Evolutionary conservation across 2,113 vertebrate species (phyloP).

Genomic region (Protobothrops flavoviridis): DNA sequence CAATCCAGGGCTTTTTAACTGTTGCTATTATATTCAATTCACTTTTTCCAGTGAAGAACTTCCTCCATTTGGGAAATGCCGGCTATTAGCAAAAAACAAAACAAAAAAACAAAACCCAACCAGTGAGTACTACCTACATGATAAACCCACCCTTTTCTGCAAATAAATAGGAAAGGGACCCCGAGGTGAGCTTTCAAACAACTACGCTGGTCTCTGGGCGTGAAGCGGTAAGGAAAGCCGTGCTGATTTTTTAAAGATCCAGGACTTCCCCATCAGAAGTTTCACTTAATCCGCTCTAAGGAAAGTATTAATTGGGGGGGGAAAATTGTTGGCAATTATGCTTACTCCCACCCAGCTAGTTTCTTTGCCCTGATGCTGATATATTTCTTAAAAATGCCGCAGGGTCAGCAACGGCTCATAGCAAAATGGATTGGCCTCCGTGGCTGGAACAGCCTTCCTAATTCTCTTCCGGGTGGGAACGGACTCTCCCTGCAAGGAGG

Average conservation of each 20-base stretch:
- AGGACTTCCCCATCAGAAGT: background rate
- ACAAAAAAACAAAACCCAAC: background rate
- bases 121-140: background rate
- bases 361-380: accelerated
- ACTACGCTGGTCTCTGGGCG: background rate
- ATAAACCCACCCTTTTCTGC: too few relatives aligned
- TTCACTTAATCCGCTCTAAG: background rate
- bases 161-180: background rate
- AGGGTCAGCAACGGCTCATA: background rate
- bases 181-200: background rate
- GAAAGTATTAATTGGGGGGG: background rate
- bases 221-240: too few relatives aligned
- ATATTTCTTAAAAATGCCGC: background rate
- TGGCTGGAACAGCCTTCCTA: conserved; percentile 25
- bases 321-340: background rate
- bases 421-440: background rate
- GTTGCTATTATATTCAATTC: background rate
- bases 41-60: background rate
- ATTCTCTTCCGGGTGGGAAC: conserved; percentile 4
- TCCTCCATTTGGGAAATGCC: background rate
- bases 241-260: too few relatives aligned
- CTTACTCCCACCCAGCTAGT: background rate
- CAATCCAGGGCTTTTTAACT: background rate
- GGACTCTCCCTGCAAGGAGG: conserved; percentile 29
- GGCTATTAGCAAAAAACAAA: too few relatives aligned